A percentile compares a stretch with the other conserved stretches of the same genome.
Conservation (phyloP, 2,113 vertebrate genomes). For the Macroglossus sobrinus region DNA sequence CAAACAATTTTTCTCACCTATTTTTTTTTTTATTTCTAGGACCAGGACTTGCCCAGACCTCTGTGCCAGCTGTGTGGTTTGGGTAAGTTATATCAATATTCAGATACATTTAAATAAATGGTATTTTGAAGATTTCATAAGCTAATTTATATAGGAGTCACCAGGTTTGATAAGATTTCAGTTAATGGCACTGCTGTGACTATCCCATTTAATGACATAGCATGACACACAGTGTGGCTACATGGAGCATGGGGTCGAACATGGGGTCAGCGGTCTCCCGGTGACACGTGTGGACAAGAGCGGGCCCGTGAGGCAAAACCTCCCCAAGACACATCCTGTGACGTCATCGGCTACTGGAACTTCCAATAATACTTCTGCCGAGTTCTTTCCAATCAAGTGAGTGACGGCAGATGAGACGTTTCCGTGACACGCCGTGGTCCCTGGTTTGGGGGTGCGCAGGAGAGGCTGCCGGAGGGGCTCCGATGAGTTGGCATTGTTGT, state of each 20-base stretch:
- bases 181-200: not conserved
- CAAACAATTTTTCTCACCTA: not conserved
- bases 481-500: too few species aligned
- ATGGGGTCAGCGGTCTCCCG: accelerated
- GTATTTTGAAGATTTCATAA: not conserved
- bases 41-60: not conserved
- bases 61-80: accelerated
- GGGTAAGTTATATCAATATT: not conserved
- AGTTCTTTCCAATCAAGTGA: not conserved
- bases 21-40: too few species aligned
- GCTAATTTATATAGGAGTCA: not conserved
- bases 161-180: not conserved
- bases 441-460: too few species aligned
- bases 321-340: not conserved
- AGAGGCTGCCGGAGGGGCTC: too few species aligned
- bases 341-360: too few species aligned
- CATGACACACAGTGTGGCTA: accelerated
- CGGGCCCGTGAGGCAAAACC: too few species aligned
- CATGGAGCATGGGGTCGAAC: accelerated
- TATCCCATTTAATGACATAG: accelerated
- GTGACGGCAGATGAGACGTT: too few species aligned
- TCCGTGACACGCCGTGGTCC: too few species aligned
- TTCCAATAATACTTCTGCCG: not conserved
- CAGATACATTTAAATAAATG: accelerated
- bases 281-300: accelerated